Evolutionary conservation across 2,797 vertebrate species (phyloP), one percentile per base, ranked within the genome.

Genomic region (Mormyrops attenuatus): DNA sequence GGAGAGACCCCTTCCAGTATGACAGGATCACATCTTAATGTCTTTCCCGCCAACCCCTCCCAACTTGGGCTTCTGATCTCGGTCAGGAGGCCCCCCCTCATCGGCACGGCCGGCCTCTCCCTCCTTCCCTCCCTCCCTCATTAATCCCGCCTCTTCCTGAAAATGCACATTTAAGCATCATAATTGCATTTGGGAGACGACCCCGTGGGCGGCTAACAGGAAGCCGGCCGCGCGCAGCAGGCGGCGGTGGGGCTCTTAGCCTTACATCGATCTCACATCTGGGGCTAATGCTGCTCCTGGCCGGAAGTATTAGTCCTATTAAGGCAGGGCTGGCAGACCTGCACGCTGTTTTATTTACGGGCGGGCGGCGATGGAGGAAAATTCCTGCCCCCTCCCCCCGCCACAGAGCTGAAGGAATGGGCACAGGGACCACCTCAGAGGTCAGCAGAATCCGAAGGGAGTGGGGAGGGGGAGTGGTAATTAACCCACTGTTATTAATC

Each of bases 141-240:
- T 97, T 96, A 97, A 96, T 96, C 95, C 96, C 92, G 94, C 96
- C 94, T 97, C 96, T 98, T 98, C 96, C 97, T 97, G 97, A 98
- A 99, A 98, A 97, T 97, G 97, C 97, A 97, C 97, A 98, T 97
- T 97, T 96, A 97, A 97, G 96, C 95, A 95, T 95, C 97, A 97
- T 98, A 99, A 98, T 99, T 99, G 97, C 97, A 98, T 98, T 98
- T 97, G 96, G 96, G 96, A 97, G 97, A 98, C 97, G 98, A 98
- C 97, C 97, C 96, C 95, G 96, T 96, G 96, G 97, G 97, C 96
- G 95, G 96, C 95, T 97, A 97, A 98, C 98, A 98, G 98, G 97
- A 98, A 98, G 97, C 97, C 94, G 95, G 96, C 95, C 95, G 95
- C 93, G 95, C 96, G 96, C 95, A 97, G 96, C 94, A 90, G 91